These are phyloP conservation scores for Orussus abietinus DNA, from an alignment of 1,140 invertebrate species.

Conservation along the genomic window DNA sequence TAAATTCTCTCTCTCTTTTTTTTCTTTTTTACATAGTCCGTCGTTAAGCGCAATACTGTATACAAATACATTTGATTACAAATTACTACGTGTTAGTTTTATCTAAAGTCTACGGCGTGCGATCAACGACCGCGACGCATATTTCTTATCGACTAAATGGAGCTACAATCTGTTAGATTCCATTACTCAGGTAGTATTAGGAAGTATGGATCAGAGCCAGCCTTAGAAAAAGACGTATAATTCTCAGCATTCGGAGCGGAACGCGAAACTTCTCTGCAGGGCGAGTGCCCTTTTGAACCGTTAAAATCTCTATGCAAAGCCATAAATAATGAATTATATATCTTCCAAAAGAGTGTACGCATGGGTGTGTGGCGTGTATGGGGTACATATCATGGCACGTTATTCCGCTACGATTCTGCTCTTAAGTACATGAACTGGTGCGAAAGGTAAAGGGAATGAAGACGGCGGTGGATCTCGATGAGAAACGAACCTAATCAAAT, in stretches of 20 bases:
- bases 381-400: too few relatives aligned
- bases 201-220: background rate
- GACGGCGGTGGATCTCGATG: too few relatives aligned
- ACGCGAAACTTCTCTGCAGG: background rate
- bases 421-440: too few relatives aligned
- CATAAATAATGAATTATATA: too few relatives aligned
- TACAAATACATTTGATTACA: slow-evolving; percentile 33
- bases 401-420: too few relatives aligned
- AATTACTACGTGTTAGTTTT: slow-evolving; percentile 6
- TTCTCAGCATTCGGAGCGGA: background rate
- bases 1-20: slow-evolving; percentile 16
- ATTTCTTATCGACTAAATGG: slow-evolving; percentile 1
- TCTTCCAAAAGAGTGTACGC: too few relatives aligned
- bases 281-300: too few relatives aligned
- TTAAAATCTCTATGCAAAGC: too few relatives aligned
- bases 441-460: too few relatives aligned
- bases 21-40: slow-evolving; percentile 25
- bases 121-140: background rate
- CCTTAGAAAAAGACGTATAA: background rate
- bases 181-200: background rate
- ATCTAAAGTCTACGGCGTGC: background rate
- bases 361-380: too few relatives aligned
- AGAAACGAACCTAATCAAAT: too few relatives aligned
- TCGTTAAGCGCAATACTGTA: slow-evolving; percentile 35
- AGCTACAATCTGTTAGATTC: background rate